phyloP scores from a whole-genome alignment of 1,140 invertebrate species.

The Ips typographus region DNA sequence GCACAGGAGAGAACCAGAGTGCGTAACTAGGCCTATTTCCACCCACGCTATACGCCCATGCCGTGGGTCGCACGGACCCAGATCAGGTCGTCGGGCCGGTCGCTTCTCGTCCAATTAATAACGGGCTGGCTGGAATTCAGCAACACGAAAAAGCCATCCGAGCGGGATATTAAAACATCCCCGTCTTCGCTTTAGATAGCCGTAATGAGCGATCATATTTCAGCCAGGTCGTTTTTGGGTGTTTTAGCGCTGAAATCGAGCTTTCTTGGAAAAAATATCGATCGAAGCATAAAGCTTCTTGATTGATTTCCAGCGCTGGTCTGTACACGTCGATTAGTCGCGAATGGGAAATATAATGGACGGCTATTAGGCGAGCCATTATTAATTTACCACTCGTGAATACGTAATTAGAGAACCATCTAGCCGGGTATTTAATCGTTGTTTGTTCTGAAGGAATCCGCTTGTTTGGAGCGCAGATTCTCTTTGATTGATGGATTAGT shows the following conservation, averaged over 20 bases:
- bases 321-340: slow-evolving; percentile 2
- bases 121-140: slow-evolving; percentile 45
- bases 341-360: slow-evolving; percentile 1
- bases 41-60: slow-evolving; percentile 17
- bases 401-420: slow-evolving; percentile 6
- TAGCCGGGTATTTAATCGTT: slow-evolving; percentile 3
- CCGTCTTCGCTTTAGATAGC: slow-evolving; percentile 46
- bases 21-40: slow-evolving; percentile 2
- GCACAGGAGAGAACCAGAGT: background rate
- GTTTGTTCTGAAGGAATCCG: slow-evolving; percentile 3
- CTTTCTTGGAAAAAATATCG: background rate
- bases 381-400: slow-evolving; percentile 3
- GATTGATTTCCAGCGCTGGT: background rate
- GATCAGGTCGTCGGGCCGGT: slow-evolving; percentile 32
- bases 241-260: slow-evolving; percentile 6
- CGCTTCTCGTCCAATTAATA: slow-evolving; percentile 50
- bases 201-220: slow-evolving; percentile 47
- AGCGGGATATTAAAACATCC: slow-evolving; percentile 51
- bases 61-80: slow-evolving; percentile 26
- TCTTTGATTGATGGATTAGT: slow-evolving; percentile 1
- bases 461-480: background rate
- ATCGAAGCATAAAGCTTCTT: background rate
- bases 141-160: slow-evolving; percentile 51
- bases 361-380: background rate
- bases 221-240: slow-evolving; percentile 27